phyloP scores from a whole-genome alignment of 1,140 invertebrate genomes.

The Solen grandis region DNA sequence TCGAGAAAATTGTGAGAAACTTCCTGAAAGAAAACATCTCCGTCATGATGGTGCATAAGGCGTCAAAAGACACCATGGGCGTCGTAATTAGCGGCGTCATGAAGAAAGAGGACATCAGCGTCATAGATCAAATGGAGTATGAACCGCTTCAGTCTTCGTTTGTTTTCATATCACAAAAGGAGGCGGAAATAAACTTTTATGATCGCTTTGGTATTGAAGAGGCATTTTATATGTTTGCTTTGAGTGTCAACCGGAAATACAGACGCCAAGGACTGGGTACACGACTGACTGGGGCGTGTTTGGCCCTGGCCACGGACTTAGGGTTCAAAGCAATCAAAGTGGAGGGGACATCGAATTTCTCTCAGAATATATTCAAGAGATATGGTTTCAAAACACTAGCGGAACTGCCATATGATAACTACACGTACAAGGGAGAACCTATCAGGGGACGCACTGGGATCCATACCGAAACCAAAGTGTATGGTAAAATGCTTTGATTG shows the following conservation, averaged over 20 bases:
- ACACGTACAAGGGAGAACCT: conserved; percentile 30
- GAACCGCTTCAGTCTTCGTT: conserved; percentile 27
- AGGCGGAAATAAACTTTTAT: conserved; percentile 35
- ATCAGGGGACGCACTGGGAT: conserved; percentile 29
- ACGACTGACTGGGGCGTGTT: conserved; percentile 10
- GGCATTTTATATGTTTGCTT: conserved; percentile 41
- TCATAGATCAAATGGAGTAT: conserved; percentile 5
- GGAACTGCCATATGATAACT: conserved; percentile 37
- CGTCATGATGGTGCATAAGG: conserved; percentile 38
- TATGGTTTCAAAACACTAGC: conserved; percentile 24
- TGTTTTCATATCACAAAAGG: conserved; percentile 29
- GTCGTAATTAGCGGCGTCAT: conserved; percentile 34
- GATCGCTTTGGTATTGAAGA: conserved; percentile 22
- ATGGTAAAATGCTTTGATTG: conserved; percentile 16
- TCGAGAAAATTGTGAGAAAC: conserved; percentile 1
- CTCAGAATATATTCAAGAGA: conserved; percentile 42
- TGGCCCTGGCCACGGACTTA: conserved; percentile 28
- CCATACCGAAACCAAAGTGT: conserved; percentile 39
- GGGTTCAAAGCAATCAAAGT: conserved; percentile 47
- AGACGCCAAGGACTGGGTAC: conserved; percentile 33
- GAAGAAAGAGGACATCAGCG: conserved; percentile 8
- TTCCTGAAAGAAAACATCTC: conserved; percentile 29
- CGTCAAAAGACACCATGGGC: conserved; percentile 35
- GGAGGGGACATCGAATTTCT: conserved; percentile 48
- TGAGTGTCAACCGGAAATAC: conserved; percentile 45